Percentiles rank a stretch among this genome's conserved stretches.
Conservation (phyloP, 2,888 invertebrate genomes). For the Malthinus seriepunctatus region DNA sequence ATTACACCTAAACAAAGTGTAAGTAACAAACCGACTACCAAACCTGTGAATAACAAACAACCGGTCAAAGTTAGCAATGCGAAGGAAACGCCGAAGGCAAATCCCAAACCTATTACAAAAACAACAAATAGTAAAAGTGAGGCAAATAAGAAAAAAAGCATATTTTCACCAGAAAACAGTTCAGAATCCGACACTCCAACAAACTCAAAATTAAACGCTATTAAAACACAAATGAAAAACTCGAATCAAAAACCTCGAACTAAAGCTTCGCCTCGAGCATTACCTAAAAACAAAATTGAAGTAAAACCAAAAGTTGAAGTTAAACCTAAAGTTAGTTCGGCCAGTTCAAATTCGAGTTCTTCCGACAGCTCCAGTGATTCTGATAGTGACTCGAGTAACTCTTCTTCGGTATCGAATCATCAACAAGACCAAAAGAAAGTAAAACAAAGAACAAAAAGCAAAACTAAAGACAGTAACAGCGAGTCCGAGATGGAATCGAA, state of each 20-base stretch:
- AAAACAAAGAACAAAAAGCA: slow-evolving; percentile 45
- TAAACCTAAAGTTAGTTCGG: slow-evolving; percentile 63
- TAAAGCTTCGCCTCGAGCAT: slow-evolving; percentile 49
- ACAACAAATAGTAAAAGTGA: slow-evolving; percentile 36
- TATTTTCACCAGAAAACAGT: slow-evolving; percentile 80
- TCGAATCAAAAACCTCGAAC: slow-evolving; percentile 53
- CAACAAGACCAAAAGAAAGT: slow-evolving; percentile 40
- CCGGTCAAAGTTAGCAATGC: background rate
- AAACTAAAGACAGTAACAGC: slow-evolving; percentile 41
- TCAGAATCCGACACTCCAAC: slow-evolving; percentile 63
- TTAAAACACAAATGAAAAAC: slow-evolving; percentile 50
- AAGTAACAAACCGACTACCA: background rate
- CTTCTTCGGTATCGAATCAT: slow-evolving; percentile 39
- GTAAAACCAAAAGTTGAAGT: slow-evolving; percentile 57
- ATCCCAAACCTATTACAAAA: slow-evolving; percentile 40
- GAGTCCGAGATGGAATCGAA: slow-evolving; percentile 48
- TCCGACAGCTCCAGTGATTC: slow-evolving; percentile 47
- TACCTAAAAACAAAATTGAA: slow-evolving; percentile 57
- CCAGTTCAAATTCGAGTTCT: slow-evolving; percentile 52
- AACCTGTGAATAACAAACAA: background rate
- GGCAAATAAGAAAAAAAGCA: slow-evolving; percentile 70
- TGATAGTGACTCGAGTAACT: slow-evolving; percentile 48
- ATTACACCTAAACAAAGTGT: slow-evolving; percentile 59
- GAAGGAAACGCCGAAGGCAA: background rate
- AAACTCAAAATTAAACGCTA: slow-evolving; percentile 52